Evolutionary conservation across 1,140 invertebrate genomes (phyloP).

Genomic region (Neomicropteryx cornuta): DNA sequence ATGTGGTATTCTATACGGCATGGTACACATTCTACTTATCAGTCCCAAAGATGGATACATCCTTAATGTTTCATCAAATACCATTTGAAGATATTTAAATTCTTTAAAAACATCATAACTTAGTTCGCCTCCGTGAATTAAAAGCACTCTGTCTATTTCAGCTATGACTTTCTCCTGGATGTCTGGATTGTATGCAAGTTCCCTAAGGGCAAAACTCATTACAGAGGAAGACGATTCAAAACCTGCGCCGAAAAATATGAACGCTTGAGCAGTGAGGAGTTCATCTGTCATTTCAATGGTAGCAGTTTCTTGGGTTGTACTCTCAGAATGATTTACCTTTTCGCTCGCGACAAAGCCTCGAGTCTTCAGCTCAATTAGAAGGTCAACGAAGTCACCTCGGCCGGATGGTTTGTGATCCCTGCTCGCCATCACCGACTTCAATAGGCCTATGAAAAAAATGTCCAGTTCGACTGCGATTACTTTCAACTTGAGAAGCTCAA

Average conservation of each 20-base stretch:
- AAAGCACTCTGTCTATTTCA: conserved; percentile 34
- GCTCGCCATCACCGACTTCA: too few relatives aligned
- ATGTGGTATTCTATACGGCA: conserved; percentile 23
- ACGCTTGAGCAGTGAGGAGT: too few relatives aligned
- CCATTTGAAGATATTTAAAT: too few relatives aligned
- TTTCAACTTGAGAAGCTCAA: conserved; percentile 6
- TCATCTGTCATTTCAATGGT: conserved; percentile 11
- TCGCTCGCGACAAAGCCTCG: conserved; percentile 9
- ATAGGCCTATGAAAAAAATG: too few relatives aligned
- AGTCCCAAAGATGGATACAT: conserved; percentile 15
- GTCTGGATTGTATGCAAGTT: conserved; percentile 41
- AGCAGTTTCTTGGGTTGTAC: conserved; percentile 6
- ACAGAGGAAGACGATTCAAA: conserved; percentile 25
- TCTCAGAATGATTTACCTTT: background rate
- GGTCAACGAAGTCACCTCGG: too few relatives aligned
- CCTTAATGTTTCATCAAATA: too few relatives aligned
- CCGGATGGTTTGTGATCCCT: too few relatives aligned
- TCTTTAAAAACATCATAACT: conserved; percentile 22
- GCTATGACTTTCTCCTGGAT: conserved; percentile 36
- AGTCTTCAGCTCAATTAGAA: conserved; percentile 32
- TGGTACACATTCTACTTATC: conserved; percentile 3
- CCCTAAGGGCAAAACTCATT: conserved; percentile 36
- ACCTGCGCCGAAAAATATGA: too few relatives aligned
- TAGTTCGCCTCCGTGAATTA: conserved; percentile 19
- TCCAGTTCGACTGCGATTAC: conserved; percentile 13